Evolutionary conservation across 2,113 vertebrate genomes (phyloP).

Genomic region (Myiozetetes cayanensis): DNA sequence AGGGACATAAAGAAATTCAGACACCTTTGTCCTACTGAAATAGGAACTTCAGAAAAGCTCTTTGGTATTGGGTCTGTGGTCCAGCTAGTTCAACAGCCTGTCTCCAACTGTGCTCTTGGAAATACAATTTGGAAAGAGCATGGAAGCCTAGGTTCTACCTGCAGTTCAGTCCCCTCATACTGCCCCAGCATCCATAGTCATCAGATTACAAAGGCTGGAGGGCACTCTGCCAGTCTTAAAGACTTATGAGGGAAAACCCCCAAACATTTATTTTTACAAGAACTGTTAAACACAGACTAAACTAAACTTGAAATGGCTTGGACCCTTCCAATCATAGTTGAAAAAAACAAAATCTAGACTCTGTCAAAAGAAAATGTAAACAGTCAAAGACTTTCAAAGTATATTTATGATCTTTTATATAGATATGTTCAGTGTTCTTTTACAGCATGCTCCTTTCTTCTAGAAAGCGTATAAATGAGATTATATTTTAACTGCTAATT

Average conservation of each 20-base stretch:
- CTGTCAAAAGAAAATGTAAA: not conserved
- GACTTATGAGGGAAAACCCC: not conserved
- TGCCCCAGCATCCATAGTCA: not conserved
- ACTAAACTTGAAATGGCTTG: not conserved
- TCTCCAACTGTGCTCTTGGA: not conserved
- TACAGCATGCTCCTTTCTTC: not conserved
- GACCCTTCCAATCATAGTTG: not conserved
- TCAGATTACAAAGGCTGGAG: not conserved
- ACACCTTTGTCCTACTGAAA: not conserved
- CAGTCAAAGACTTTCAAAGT: not conserved
- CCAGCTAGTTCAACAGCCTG: not conserved
- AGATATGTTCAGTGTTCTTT: not conserved
- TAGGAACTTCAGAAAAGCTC: not conserved
- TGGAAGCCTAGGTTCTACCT: not conserved
- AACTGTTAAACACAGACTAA: not conserved
- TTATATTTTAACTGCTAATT: slow-evolving; percentile 38
- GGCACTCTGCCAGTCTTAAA: not conserved
- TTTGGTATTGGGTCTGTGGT: not conserved
- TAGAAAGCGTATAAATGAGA: not conserved
- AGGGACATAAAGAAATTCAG: not conserved
- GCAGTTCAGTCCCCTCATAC: not conserved
- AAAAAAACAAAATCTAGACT: not conserved
- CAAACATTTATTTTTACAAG: not conserved
- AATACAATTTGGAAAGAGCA: not conserved
- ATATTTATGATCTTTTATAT: not conserved